A percentile compares a stretch with the other conserved stretches of the same genome.
Evolutionary conservation across 2,888 invertebrate genomes (phyloP).

Genomic region (Prosapia bicincta): DNA sequence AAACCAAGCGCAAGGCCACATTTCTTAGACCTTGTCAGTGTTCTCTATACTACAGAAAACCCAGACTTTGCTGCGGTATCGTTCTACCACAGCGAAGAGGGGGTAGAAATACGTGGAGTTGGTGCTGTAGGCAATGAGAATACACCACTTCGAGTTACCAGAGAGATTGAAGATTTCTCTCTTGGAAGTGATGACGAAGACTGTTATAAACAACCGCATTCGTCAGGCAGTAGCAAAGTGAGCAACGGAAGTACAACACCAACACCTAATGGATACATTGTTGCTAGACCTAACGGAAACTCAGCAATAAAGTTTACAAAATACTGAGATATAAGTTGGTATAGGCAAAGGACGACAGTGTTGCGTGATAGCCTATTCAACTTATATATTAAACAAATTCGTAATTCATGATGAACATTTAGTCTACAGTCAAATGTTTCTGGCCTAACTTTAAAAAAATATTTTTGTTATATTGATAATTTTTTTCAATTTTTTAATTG

Average conservation of each 20-base stretch:
- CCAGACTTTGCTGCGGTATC: constrained; percentile 55
- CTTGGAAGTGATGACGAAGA: constrained; percentile 39
- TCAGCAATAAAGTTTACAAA: constrained; percentile 39
- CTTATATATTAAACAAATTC: neutral
- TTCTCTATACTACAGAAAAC: constrained; percentile 64
- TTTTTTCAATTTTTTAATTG: no score
- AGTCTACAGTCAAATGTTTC: neutral
- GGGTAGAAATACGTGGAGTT: constrained; percentile 46
- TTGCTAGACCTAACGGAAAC: constrained; percentile 26
- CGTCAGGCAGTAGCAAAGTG: constrained; percentile 37
- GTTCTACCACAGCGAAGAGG: constrained; percentile 60
- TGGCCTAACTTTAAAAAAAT: no score
- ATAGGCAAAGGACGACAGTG: neutral
- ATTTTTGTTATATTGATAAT: no score
- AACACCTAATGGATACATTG: constrained; percentile 30
- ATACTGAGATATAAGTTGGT: constrained; percentile 37
- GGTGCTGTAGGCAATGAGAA: constrained; percentile 37
- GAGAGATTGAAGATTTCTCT: constrained; percentile 42
- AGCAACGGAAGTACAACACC: constrained; percentile 41
- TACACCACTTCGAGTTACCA: constrained; percentile 40
- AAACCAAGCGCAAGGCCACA: constrained; percentile 74
- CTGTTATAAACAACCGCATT: constrained; percentile 35
- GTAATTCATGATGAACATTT: neutral
- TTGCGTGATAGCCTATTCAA: neutral
- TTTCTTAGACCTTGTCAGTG: constrained; percentile 77